These are phyloP conservation scores for Melospiza georgiana DNA, from an alignment of 2,113 vertebrate genomes.

Conservation along the genomic window DNA sequence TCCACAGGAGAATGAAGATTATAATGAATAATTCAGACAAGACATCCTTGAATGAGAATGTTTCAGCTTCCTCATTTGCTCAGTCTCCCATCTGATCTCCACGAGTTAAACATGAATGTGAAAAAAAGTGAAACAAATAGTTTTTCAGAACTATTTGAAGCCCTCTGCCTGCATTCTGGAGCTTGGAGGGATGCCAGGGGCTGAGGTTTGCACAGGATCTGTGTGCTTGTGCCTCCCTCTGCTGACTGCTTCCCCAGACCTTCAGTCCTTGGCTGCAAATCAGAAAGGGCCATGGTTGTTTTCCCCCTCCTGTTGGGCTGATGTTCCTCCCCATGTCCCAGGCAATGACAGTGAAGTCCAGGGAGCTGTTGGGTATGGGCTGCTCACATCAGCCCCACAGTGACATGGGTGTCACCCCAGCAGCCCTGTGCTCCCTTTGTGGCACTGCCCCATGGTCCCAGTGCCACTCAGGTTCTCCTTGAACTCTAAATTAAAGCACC, in stretches of 20 bases:
- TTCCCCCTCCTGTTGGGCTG: background rate
- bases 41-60: background rate
- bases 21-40: background rate
- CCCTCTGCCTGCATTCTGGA: background rate
- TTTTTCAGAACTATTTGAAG: background rate
- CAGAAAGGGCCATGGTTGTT: background rate
- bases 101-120: background rate
- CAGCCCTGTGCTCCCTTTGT: fast-evolving
- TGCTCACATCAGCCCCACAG: background rate
- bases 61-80: background rate
- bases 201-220: background rate
- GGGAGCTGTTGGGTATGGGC: fast-evolving
- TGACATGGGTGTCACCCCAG: background rate
- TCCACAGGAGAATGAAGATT: background rate
- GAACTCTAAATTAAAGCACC: background rate
- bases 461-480: background rate
- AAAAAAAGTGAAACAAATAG: background rate
- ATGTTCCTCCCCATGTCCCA: background rate
- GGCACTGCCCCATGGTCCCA: background rate
- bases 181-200: fast-evolving
- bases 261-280: background rate
- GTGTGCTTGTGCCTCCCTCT: slow-evolving; percentile 38
- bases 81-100: background rate
- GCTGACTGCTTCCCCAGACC: background rate
- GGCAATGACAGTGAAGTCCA: fast-evolving